phyloP scores from a whole-genome alignment of 2,888 invertebrate species.

The Romanomermis culicivorax region DNA sequence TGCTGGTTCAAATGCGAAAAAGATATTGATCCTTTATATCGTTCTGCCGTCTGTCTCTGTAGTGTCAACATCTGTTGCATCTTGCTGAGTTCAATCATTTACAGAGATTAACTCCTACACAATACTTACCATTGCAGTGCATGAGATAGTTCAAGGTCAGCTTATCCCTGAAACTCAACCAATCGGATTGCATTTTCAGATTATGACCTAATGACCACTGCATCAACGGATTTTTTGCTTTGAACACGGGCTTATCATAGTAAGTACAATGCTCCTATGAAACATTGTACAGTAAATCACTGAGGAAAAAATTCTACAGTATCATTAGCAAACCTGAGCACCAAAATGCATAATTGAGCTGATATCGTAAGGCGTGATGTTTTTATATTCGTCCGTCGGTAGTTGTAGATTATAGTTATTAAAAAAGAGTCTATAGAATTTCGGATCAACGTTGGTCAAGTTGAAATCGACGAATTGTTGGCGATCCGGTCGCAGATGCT shows the following conservation, averaged over 20 bases:
- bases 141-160: background rate
- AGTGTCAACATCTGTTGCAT: no score
- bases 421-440: no score
- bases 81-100: no score
- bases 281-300: no score
- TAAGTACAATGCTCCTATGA: no score
- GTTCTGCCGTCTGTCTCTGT: no score
- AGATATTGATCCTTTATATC: no score
- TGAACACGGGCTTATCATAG: no score
- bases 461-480: conserved; percentile 3
- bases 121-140: background rate
- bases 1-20: no score
- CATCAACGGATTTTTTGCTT: background rate
- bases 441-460: background rate
- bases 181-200: background rate
- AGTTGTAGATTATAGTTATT: background rate
- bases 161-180: background rate
- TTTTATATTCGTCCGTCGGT: conserved; percentile 5
- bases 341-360: conserved; percentile 7
- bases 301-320: no score
- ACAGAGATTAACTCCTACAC: no score
- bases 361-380: conserved; percentile 7
- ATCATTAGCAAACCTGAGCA: no score
- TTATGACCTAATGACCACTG: background rate
- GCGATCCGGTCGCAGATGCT: conserved; percentile 3